A percentile compares a stretch with the other conserved stretches of the same genome.
These are phyloP conservation scores for Acanthosepion esculentum DNA, from an alignment of 2,888 invertebrate genomes.

Conservation along the genomic window DNA sequence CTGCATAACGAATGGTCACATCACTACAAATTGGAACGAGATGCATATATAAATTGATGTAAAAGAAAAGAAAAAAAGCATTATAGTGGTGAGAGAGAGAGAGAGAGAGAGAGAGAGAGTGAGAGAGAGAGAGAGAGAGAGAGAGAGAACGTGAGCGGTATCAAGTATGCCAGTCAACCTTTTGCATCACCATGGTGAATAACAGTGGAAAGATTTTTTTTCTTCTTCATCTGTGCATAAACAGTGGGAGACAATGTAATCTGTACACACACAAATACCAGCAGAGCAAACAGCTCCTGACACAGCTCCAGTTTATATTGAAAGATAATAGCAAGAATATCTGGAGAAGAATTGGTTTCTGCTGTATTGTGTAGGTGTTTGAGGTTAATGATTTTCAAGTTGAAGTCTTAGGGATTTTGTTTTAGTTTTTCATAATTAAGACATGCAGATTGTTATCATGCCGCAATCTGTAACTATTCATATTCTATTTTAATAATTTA, in stretches of 20 bases:
- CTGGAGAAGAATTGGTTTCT: not conserved
- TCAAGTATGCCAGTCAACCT: not conserved
- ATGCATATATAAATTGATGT: not conserved
- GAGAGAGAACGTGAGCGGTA: not conserved
- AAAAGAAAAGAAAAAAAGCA: not conserved
- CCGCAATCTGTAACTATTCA: not conserved
- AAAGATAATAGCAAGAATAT: not conserved
- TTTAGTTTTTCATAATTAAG: not conserved
- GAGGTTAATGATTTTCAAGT: not conserved
- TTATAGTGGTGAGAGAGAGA: not conserved
- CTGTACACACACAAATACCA: not conserved
- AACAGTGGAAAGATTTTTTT: not conserved
- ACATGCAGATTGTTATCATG: not conserved
- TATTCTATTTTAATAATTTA: too few relatives aligned
- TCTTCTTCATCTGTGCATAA: not conserved
- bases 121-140: not conserved
- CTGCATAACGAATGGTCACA: not conserved
- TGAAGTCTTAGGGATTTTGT: not conserved
- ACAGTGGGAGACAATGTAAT: not conserved
- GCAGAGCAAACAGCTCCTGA: not conserved
- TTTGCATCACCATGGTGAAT: conserved; percentile 21
- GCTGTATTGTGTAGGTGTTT: not conserved
- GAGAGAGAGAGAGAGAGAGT: not conserved
- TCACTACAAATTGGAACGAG: not conserved
- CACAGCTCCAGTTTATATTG: not conserved